phyloP scores from a whole-genome alignment of 2,888 invertebrate genomes.

The Amphipyra tragopoginis region DNA sequence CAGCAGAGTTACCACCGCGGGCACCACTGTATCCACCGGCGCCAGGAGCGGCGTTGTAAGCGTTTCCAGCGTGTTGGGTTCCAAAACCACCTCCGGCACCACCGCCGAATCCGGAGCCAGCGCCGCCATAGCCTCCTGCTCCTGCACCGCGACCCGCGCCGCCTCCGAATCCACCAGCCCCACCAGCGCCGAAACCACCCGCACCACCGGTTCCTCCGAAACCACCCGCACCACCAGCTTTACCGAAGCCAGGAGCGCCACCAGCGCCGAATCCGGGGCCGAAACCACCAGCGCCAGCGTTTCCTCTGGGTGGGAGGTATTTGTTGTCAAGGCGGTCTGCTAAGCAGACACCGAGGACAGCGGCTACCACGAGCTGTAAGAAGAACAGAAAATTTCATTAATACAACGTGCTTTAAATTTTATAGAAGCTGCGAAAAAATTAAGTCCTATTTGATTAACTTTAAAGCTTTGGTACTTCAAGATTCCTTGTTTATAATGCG shows the following conservation, averaged over 20 bases:
- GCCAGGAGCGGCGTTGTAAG: slow-evolving; percentile 59
- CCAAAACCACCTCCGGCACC: slow-evolving; percentile 54
- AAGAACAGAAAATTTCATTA: slow-evolving; percentile 15
- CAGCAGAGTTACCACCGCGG: slow-evolving; percentile 68
- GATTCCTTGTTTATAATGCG: too few species aligned
- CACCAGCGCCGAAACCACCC: slow-evolving; percentile 51
- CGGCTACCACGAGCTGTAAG: slow-evolving; percentile 83
- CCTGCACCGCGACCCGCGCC: slow-evolving; percentile 59
- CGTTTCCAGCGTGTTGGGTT: slow-evolving; percentile 54
- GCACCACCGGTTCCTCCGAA: slow-evolving; percentile 59
- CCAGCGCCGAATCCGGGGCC: slow-evolving; percentile 71
- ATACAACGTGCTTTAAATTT: too few species aligned
- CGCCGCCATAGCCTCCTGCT: slow-evolving; percentile 53
- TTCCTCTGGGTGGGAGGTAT: slow-evolving; percentile 86
- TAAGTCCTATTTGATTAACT: too few species aligned
- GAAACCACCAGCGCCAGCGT: slow-evolving; percentile 81
- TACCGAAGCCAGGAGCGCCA: slow-evolving; percentile 53
- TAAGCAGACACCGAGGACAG: slow-evolving; percentile 82
- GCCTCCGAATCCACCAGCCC: slow-evolving; percentile 49
- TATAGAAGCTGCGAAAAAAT: too few species aligned
- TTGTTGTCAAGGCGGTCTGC: slow-evolving; percentile 87
- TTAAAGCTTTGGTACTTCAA: too few species aligned
- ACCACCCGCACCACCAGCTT: slow-evolving; percentile 76
- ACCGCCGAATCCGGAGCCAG: slow-evolving; percentile 50
- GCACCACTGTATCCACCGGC: slow-evolving; percentile 63